Base-by-base conservation (phyloP, 2,113 vertebrate species). In the Coregonus clupeaformis region DNA sequence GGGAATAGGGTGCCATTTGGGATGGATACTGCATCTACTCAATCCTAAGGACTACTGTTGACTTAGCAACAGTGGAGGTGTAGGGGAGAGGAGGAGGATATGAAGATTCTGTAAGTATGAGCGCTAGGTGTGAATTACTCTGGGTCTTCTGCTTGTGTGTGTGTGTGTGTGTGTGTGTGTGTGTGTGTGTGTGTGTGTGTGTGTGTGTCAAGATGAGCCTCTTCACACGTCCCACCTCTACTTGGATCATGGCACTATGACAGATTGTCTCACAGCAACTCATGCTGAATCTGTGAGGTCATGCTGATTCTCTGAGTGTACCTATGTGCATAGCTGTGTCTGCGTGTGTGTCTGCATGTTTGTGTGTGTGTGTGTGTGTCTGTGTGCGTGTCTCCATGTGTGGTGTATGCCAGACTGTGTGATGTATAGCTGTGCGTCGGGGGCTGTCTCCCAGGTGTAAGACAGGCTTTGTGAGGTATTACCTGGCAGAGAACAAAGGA, bases 101-200 rank as follows among this genome's bases (percentile, higher is more conserved):
- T 30, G 55, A 74, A 64, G 75, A 7, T 52, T 62, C 24, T 36
- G 20, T 65, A 49, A 55, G 64, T 80, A 25, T 25, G 66, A 65
- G 14, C 32, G 25, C 64, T 62, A 62, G 72, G 87, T 90, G 90
- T 90, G 86, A 91, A 91, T 90, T 89, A 90, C 80, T 88, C 66
- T 74, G 82, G 82, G 86, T 73, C 72, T 57, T 73, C 80, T 76
- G 68, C 45, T 27, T 64, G 73, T 55, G 63, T 55, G 84, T 27
- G 25, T 42, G 66, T 68, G 27, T 2, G 27, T 27, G 27, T 27
- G 27, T 42, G 9, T 42, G 36, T 11, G 36, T 42, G 9, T 11
- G 36, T 36, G 68, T 73, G 69, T 22, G 73, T 66, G 69, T 79
- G 75, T 75, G 75, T 80, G 75, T 57, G 57, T 24, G 25, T 80